Evolutionary conservation across 1,140 invertebrate genomes (phyloP), one percentile per base, ranked within the genome.

Genomic region (Colletes gigas): DNA sequence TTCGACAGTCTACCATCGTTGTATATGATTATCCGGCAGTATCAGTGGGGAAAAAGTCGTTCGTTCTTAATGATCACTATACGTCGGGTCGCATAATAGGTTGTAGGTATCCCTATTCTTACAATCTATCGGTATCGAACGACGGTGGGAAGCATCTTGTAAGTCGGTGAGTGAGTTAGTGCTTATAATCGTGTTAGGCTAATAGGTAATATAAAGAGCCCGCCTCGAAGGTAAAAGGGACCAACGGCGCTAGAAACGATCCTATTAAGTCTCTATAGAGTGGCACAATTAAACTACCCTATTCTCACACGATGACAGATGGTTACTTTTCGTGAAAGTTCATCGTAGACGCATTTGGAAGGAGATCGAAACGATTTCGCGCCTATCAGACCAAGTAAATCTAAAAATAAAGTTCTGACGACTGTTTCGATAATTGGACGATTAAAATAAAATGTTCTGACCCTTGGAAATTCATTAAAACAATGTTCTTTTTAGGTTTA

Each of bases 171-270:
- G 82, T 90, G 89, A 90, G 85, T 90, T 89, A 88, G 83, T 88
- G 88, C 70, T 89, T 88, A 85, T 90, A 91, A 91, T 90, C 87
- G 89, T 83, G 88, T 92, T 91, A 88, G 88, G 83, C 89, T 90
- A 90, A 91, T 91, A 89, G 89, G 73, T 88, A 82, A 71, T 84
- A 79, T 81, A 85, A 86, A 80, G 87, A 86, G 84, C 84, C 81
- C 59, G 57, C 21, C 65, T 86, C 71, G 75, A 65, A 88, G 83
- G 80, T 85, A 83, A 87, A 89, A 89, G 86, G 86, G 83, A 83
- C 57, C 74, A 79, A 82, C 81, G 83, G 84, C 85, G 78, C 77
- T 88, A 87, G 30, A 90, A 90, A 85, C 80, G 89, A 71, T 47
- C 82, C 84, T 88, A 90, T 90, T 91, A 90, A 88, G 66, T 57